Evolutionary conservation across 1,140 invertebrate genomes (phyloP), one percentile per base, ranked within the genome.

Genomic region (Sarcophaga peregrina): DNA sequence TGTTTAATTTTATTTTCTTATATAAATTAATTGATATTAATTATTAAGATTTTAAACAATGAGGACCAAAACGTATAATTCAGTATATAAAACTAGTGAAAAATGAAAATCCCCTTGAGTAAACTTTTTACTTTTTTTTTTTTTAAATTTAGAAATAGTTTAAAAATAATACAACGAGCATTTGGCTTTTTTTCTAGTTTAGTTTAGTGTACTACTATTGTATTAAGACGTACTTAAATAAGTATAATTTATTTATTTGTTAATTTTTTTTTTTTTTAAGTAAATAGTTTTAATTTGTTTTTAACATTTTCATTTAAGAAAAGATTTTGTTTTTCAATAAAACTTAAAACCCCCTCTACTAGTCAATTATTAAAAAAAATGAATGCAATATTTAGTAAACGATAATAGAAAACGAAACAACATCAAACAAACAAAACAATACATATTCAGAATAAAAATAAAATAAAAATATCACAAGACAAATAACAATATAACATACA

Each of bases 381-480:
- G 50, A 78, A 50, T 78, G 75, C 75, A 78, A 78, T 78, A 78
- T 78, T 78, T 76, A 11, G n/a, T n/a, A 78, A 74, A 52, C 17
- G 9, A 72, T 72, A 72, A 72, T 25, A 11, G 17, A 72, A 20
- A 72, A 72, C 15, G 37, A 7, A 72, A 72, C 62, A 72, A 15
- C 13, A 25, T 20, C 62, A 72, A 72, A 11, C 20, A 72, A 72
- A 72, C 25, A 37, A 37, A 37, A 37, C 25, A 37, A 37, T 37
- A 37, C 25, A 37, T 37, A 37, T 20, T 72, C n/a, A 72, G 62
- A 72, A 17, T 10, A 72, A 72, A 25, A 72, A 72, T 11, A 8
- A 46, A 46, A 75, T 13, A 74, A 13, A 72, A 10, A 10, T 8
- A 78, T 52, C n/a, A 45, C 17, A 50, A 48, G 4, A 80, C 9